Base-by-base conservation (phyloP, 2,113 vertebrate genomes). In the Salvelinus sp. region DNA sequence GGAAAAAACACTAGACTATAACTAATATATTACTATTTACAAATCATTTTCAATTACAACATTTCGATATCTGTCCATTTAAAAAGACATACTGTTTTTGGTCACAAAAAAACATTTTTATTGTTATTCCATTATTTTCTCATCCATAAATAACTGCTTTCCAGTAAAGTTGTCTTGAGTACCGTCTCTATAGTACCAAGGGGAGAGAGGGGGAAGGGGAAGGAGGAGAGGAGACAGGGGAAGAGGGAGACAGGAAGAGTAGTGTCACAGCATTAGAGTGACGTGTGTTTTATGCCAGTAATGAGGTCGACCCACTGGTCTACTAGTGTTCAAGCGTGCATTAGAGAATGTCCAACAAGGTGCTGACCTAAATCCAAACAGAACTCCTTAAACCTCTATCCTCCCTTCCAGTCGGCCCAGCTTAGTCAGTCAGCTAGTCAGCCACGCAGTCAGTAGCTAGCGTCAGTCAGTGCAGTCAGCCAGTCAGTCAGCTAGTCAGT, bases 1-100 rank as follows among this genome's bases (percentile, higher is more conserved):
- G 78, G 82, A 66, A 73, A 64, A 74, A 79, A 72, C 50, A 38
- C 90, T 92, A 91, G 50, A 54, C 86, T 85, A 63, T 88, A 87
- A 76, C 82, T 90, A 87, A 74, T 91, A 90, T 93, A 93, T 92
- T 91, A 92, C 85, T 92, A 93, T 91, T 92, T 92, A 93, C 91
- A 93, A 88, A 91, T 79, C 72, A 44, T 50, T 89, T 75, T 92
- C 88, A 90, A 92, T 87, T 85, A 90, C 89, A 90, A 79, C 85
- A 85, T 77, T 75, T 85, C 60, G 83, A 65, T 69, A 66, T 76
- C 79, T 78, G 82, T 81, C 86, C 85, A 57, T 88, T 88, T 76
- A 83, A 86, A 86, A 75, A 85, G 38, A 28, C 10, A 14, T 47
- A n/a, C 44, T 44, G 28, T 3, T 33, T 18, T 30, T 68, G 66